Percentiles rank a stretch among this genome's conserved stretches.
Evolutionary conservation across 2,113 vertebrate genomes (phyloP).

Genomic region (Elanus axillaris): DNA sequence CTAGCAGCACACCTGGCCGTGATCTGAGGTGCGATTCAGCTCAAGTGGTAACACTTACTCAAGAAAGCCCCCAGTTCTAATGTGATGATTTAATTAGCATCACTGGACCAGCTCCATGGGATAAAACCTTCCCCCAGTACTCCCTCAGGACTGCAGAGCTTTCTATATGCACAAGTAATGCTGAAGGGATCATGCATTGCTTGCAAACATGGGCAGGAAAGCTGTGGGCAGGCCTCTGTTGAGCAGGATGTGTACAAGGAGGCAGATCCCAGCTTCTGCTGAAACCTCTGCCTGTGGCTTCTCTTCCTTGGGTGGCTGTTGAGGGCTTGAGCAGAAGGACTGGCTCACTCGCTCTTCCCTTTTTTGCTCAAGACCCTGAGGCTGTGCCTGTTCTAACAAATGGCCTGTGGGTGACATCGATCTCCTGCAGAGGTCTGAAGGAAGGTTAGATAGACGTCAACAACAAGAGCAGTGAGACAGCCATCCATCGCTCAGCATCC

Average conservation of each 20-base stretch:
- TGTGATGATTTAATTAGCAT: constrained; percentile 56
- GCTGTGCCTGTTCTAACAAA: neutral
- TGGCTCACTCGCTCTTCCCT: neutral
- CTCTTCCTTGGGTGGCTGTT: neutral
- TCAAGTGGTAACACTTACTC: constrained; percentile 43
- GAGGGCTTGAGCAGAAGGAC: neutral
- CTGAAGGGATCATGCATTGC: neutral
- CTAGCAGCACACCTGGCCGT: neutral
- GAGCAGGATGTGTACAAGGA: neutral
- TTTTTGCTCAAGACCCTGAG: neutral
- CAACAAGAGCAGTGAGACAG: neutral
- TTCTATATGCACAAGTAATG: neutral
- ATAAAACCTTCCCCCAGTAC: neutral
- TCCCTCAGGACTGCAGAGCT: neutral
- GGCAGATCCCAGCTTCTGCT: neutral
- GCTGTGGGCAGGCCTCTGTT: neutral
- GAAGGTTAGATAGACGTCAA: neutral
- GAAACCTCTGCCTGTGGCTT: neutral
- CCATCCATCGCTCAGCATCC: neutral
- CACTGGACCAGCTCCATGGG: constrained; percentile 11
- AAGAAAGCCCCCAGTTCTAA: constrained; percentile 35
- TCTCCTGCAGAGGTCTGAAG: neutral
- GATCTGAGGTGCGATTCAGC: neutral
- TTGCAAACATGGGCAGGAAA: neutral
- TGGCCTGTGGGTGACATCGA: accelerated